Evolutionary conservation across 2,113 vertebrate species (phyloP).

Genomic region (Thalassarche chlororhynchos): DNA sequence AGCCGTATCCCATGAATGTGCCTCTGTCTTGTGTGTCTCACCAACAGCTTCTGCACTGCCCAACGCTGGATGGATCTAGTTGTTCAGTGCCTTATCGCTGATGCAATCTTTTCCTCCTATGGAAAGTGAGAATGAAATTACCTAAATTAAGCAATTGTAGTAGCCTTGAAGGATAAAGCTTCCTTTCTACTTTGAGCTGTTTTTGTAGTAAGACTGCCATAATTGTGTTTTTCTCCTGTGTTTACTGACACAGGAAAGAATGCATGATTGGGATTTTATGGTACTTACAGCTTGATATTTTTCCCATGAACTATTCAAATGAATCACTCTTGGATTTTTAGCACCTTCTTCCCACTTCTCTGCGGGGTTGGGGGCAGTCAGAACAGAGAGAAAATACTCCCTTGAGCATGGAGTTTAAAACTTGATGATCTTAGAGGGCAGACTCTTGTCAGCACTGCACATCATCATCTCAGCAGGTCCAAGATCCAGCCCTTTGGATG

Average conservation of each 20-base stretch:
- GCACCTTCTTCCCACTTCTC: neutral
- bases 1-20: neutral
- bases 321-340: neutral
- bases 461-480: neutral
- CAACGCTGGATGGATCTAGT: neutral
- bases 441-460: neutral
- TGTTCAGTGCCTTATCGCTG: neutral
- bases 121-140: neutral
- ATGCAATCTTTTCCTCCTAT: constrained; percentile 7
- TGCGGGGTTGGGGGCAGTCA: neutral
- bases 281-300: neutral
- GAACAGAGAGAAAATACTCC: neutral
- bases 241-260: constrained; percentile 35
- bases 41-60: neutral
- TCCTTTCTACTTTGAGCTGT: neutral
- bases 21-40: neutral
- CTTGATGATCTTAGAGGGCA: neutral
- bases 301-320: neutral
- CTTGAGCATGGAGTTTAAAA: neutral
- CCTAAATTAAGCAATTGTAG: neutral
- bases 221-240: neutral
- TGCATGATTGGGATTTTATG: neutral
- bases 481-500: constrained; percentile 31
- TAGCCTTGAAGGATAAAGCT: constrained; percentile 10
- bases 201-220: neutral